Evolutionary conservation across 2,113 vertebrate genomes (phyloP).

Genomic region (Motacilla alba): DNA sequence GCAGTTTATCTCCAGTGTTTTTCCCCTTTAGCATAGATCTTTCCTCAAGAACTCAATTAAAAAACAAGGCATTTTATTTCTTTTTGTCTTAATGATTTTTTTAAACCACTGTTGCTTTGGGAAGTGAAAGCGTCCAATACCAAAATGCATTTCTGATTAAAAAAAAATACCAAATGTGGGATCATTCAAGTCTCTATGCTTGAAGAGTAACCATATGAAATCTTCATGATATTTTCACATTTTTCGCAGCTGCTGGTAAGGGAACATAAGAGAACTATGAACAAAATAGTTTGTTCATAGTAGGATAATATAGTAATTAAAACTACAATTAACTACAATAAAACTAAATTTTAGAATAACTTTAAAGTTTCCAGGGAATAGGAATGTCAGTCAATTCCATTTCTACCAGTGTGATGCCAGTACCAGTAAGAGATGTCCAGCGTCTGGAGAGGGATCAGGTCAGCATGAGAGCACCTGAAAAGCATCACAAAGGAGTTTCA

Average conservation of each 20-base stretch:
- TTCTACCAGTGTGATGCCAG: not conserved
- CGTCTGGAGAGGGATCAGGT: not conserved
- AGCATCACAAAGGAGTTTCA: not conserved
- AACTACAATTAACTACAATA: not conserved
- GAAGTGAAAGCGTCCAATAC: not conserved
- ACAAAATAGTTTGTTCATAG: not conserved
- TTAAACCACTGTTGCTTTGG: not conserved
- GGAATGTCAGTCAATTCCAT: not conserved
- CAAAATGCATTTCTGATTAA: not conserved
- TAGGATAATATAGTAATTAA: not conserved
- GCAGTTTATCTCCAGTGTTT: not conserved
- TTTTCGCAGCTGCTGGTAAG: not conserved
- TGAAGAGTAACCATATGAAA: not conserved
- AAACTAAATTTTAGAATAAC: not conserved
- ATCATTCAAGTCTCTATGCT: not conserved
- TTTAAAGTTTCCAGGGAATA: not conserved
- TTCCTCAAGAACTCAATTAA: not conserved
- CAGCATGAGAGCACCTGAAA: not conserved
- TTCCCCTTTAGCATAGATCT: not conserved
- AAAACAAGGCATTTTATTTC: not conserved
- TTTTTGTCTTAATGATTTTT: not conserved
- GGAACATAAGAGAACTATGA: not conserved
- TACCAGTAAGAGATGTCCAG: not conserved
- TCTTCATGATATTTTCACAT: not conserved
- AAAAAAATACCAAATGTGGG: not conserved